Evolutionary conservation across 2,113 vertebrate genomes (phyloP), one percentile per base, ranked within the genome.

Genomic region (Bucco capensis): DNA sequence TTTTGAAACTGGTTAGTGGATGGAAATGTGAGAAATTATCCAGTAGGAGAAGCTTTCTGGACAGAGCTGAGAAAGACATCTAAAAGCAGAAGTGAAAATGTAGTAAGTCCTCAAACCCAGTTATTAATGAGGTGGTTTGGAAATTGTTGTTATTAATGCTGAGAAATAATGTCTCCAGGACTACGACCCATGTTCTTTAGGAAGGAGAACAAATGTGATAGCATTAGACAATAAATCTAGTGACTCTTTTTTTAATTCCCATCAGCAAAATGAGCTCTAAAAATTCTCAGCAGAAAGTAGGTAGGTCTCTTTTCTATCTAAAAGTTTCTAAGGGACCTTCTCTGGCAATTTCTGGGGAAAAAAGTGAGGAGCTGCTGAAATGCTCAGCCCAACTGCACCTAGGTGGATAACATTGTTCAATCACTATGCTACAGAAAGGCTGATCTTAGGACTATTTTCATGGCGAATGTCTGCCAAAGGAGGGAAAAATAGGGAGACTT

Each of bases 311-410:
- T 93, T 93, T 92, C 50, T 6, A 13, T 56, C 8, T 73, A 31
- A n/a, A 46, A 2, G 7, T 62, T 89, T 79, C 69, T 88, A 75
- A 90, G 33, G n/a, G 35, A 37, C 28, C 7, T 61, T 90, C 19
- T 35, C 19, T 57, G 37, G 31, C 37, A 83, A 3, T 62, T 22
- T 81, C 14, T 61, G 75, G 19, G 44, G 28, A 67, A 88, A n/a
- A 61, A 22, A 14, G 21, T 25, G 30, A 81, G 58, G 66, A 30
- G 21, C 12, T 64, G 7, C 33, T 58, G 27, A 28, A 50, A 37
- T 3, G 14, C 17, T 64, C 1, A 6, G 78, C 67, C 37, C 9
- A 30, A 0, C 21, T 46, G 1, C 22, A 0, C 10, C 11, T 58
- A 5, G 4, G 14, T 33, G 80, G 42, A 46, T 37, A 40, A 8